A percentile compares a stretch with the other conserved stretches of the same genome.
These are phyloP conservation scores for Drosophila bocki DNA, from an alignment of 1,140 invertebrate genomes.

Conservation along the genomic window DNA sequence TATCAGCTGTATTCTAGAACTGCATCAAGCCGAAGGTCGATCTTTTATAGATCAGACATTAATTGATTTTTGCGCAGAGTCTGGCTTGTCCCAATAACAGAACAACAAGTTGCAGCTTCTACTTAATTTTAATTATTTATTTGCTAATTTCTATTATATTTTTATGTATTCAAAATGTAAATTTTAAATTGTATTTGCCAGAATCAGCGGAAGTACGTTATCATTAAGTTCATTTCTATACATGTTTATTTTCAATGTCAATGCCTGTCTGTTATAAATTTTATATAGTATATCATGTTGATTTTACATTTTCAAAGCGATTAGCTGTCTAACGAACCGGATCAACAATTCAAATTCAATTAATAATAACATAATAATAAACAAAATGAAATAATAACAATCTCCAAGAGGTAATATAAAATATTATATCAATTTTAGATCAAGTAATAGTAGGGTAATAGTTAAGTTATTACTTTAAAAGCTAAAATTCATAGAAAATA, in stretches of 20 bases:
- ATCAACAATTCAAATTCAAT: not conserved
- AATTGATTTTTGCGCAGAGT: not conserved
- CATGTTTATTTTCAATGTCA: conserved; percentile 10
- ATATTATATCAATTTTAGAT: too few relatives aligned
- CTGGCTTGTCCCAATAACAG: not conserved
- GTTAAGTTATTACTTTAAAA: too few relatives aligned
- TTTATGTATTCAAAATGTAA: not conserved
- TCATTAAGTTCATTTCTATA: not conserved
- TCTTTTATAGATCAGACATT: not conserved
- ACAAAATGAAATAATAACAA: not conserved
- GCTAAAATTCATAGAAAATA: too few relatives aligned
- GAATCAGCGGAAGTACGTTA: conserved; percentile 3
- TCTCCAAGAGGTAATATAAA: not conserved
- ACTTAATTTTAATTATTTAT: too few relatives aligned
- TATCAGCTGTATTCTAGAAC: conserved; percentile 4
- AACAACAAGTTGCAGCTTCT: too few relatives aligned
- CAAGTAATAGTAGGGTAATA: too few relatives aligned
- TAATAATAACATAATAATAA: not conserved
- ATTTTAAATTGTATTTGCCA: not conserved
- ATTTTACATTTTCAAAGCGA: not conserved
- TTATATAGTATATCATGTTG: not conserved
- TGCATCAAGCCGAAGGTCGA: not conserved
- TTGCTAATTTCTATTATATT: not conserved
- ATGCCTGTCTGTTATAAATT: not conserved
- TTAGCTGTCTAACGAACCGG: not conserved